These are phyloP conservation scores for Psylliodes chrysocephalus DNA, from an alignment of 2,888 invertebrate species.

Conservation along the genomic window DNA sequence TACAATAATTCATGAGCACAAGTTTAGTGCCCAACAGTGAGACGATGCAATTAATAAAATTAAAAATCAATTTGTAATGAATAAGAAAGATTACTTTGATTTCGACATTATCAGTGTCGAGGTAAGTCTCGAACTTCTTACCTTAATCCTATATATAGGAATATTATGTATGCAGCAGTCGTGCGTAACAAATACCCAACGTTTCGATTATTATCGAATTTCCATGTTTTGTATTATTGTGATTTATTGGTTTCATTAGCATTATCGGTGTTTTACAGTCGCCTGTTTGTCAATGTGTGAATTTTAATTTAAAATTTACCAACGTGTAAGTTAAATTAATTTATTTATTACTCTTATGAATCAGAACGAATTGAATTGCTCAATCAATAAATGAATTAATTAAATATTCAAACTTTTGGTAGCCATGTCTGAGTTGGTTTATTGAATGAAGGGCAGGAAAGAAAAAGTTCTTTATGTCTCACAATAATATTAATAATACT, in stretches of 20 bases:
- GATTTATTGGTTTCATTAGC: constrained; percentile 36
- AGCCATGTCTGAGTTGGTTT: too few relatives aligned
- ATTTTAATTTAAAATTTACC: constrained; percentile 23
- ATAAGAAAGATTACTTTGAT: constrained; percentile 38
- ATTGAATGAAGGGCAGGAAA: too few relatives aligned
- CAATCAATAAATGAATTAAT: too few relatives aligned
- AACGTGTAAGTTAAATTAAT: neutral
- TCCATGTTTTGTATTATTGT: constrained; percentile 35
- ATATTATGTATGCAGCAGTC: constrained; percentile 36
- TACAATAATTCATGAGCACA: too few relatives aligned
- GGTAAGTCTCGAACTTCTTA: constrained; percentile 1
- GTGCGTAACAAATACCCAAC: constrained; percentile 39
- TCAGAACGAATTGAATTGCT: too few relatives aligned
- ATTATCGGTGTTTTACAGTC: constrained; percentile 30
- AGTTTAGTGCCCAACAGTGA: constrained; percentile 34
- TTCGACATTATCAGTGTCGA: neutral
- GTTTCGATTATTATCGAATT: constrained; percentile 38
- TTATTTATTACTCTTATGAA: neutral
- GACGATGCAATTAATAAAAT: constrained; percentile 41
- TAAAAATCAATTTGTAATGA: constrained; percentile 44
- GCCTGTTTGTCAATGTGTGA: constrained; percentile 24
- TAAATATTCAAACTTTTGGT: too few relatives aligned
- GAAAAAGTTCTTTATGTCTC: too few relatives aligned
- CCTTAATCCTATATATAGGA: constrained; percentile 20
- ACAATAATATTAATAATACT: too few relatives aligned